These are phyloP conservation scores for Crotalus tigris DNA, from an alignment of 2,113 vertebrate species.

Conservation along the genomic window DNA sequence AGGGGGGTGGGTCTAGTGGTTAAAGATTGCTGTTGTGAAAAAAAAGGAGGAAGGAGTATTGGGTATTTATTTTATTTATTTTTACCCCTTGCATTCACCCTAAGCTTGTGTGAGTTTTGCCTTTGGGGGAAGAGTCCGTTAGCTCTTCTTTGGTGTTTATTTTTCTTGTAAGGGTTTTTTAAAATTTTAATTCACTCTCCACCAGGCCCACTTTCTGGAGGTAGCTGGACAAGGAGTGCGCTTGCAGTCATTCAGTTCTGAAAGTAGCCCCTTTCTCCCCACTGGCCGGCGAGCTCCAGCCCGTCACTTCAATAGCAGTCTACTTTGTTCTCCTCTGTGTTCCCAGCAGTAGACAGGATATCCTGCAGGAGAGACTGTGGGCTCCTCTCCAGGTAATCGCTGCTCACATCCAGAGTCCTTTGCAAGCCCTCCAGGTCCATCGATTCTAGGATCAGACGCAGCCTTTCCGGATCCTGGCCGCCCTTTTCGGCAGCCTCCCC, in stretches of 20 bases:
- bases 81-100: not conserved
- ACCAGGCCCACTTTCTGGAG: not conserved
- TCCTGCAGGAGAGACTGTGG: constrained; percentile 88
- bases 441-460: constrained; percentile 53
- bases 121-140: not conserved
- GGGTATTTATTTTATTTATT: not conserved
- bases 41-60: not conserved
- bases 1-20: not conserved
- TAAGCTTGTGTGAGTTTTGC: not conserved
- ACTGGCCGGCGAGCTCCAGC: too few relatives aligned
- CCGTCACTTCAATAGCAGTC: constrained; percentile 76
- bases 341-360: constrained; percentile 73
- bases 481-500: constrained; percentile 1
- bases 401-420: constrained; percentile 75
- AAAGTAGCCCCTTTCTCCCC: not conserved
- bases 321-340: constrained; percentile 67
- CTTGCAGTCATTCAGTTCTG: too few relatives aligned
- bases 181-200: too few relatives aligned
- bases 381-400: constrained; percentile 83
- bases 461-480: constrained; percentile 42
- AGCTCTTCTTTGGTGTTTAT: not conserved
- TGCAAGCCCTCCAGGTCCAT: constrained; percentile 75
- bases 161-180: not conserved
- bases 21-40: not conserved
- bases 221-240: fast-evolving